Conservation (phyloP, 2,113 vertebrate species). For the Narcine bancroftii region DNA sequence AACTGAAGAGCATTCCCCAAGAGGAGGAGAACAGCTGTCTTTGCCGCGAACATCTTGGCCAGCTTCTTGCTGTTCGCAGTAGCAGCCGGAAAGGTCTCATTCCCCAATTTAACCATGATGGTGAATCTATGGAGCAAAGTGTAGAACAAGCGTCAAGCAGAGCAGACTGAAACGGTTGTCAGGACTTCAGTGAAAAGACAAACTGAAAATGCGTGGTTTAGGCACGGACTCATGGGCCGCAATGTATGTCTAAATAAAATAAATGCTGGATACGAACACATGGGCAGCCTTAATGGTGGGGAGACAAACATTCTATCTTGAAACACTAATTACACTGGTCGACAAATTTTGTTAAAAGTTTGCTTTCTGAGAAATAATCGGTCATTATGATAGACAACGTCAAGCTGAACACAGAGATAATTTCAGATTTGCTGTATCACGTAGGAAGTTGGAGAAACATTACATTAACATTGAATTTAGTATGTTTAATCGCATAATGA, state of each 20-base stretch:
- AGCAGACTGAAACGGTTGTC: background rate
- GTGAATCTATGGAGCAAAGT: constrained; percentile 67
- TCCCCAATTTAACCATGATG: constrained; percentile 82
- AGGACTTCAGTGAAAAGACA: background rate
- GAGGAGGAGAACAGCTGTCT: constrained; percentile 82
- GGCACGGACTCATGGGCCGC: no score
- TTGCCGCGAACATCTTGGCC: constrained; percentile 86
- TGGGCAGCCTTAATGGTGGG: background rate
- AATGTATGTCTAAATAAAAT: no score
- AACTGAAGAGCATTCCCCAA: constrained; percentile 55
- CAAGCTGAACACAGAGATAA: no score
- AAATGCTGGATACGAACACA: background rate
- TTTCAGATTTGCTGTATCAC: no score
- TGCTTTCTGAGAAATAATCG: no score
- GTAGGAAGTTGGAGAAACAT: no score
- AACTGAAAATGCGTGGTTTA: background rate
- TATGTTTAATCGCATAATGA: no score
- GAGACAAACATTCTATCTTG: background rate
- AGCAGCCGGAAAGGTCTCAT: constrained; percentile 69
- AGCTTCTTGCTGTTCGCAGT: constrained; percentile 90
- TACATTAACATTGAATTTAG: no score
- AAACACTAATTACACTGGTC: background rate
- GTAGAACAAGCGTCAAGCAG: background rate
- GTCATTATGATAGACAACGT: no score
- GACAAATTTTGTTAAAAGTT: no score